Evolutionary conservation across 2,888 invertebrate species (phyloP).

Genomic region (Mongoloraphidia duomilia): DNA sequence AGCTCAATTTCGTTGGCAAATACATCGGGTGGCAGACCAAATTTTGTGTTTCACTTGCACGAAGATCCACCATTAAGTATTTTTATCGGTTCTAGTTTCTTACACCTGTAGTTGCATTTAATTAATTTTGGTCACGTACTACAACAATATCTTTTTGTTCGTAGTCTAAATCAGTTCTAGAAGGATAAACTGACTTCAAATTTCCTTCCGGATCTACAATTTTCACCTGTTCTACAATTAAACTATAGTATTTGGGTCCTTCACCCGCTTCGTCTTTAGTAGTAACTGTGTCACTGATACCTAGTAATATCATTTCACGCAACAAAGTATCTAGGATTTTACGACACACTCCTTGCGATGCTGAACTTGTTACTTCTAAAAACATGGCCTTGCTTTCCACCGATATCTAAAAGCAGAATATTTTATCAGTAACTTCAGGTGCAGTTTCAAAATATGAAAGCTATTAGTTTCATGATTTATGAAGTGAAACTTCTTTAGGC

Average conservation of each 20-base stretch:
- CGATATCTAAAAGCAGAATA: constrained; percentile 42
- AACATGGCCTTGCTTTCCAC: constrained; percentile 48
- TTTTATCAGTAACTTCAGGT: neutral
- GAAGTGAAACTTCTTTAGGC: too few relatives aligned
- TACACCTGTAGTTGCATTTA: too few relatives aligned
- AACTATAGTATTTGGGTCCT: constrained; percentile 21
- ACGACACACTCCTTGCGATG: constrained; percentile 47
- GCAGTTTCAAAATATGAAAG: too few relatives aligned
- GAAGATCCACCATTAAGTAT: too few relatives aligned
- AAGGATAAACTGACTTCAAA: constrained; percentile 65
- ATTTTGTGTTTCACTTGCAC: too few relatives aligned
- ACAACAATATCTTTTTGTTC: constrained; percentile 21
- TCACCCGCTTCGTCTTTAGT: constrained; percentile 14
- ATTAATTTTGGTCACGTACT: constrained; percentile 3
- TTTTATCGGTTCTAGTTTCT: too few relatives aligned
- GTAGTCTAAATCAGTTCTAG: constrained; percentile 51
- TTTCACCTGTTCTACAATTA: constrained; percentile 51
- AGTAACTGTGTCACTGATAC: constrained; percentile 27
- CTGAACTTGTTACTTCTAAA: constrained; percentile 62
- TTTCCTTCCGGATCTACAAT: constrained; percentile 49
- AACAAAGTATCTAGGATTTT: constrained; percentile 52
- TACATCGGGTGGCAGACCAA: too few relatives aligned
- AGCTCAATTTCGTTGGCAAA: too few relatives aligned
- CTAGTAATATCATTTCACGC: constrained; percentile 44
- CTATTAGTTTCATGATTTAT: neutral